Conservation (phyloP, 2,888 invertebrate genomes). For the Thecophora atra region DNA sequence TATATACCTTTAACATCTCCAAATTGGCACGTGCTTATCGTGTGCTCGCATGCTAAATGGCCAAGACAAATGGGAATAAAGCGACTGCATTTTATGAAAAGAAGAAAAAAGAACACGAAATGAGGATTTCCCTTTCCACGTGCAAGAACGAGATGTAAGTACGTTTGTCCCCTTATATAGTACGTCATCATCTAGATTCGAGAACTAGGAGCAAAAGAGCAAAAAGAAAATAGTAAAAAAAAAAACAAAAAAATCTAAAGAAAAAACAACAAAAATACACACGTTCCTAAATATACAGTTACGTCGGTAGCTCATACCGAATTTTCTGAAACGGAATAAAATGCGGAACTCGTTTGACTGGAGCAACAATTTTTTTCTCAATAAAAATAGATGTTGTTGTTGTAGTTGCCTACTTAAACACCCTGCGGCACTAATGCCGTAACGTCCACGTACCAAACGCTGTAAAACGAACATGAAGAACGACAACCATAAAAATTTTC, state of each 20-base stretch:
- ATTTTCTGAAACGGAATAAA: neutral
- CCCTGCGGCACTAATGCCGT: constrained; percentile 33
- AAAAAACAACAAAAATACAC: neutral
- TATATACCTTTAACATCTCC: neutral
- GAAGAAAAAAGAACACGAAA: constrained; percentile 39
- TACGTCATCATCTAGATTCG: neutral
- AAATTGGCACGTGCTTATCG: constrained; percentile 47
- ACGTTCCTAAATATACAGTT: neutral
- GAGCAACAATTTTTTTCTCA: constrained; percentile 25
- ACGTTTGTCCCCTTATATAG: neutral
- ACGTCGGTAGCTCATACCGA: neutral
- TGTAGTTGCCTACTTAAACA: constrained; percentile 17
- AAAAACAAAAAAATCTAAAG: neutral
- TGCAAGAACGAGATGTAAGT: too few relatives aligned
- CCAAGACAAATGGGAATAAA: constrained; percentile 46
- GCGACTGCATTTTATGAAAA: constrained; percentile 43
- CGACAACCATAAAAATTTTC: constrained; percentile 23
- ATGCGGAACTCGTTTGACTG: constrained; percentile 1
- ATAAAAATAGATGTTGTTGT: constrained; percentile 10
- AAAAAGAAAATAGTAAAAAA: neutral
- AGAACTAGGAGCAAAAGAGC: neutral
- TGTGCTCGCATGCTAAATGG: constrained; percentile 45
- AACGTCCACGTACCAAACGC: constrained; percentile 28
- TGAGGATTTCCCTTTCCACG: constrained; percentile 20
- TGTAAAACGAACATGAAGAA: neutral